A percentile compares a stretch with the other conserved stretches of the same genome.
These are phyloP conservation scores for Sus cebifrons DNA, from an alignment of 2,797 vertebrate species.

Conservation along the genomic window DNA sequence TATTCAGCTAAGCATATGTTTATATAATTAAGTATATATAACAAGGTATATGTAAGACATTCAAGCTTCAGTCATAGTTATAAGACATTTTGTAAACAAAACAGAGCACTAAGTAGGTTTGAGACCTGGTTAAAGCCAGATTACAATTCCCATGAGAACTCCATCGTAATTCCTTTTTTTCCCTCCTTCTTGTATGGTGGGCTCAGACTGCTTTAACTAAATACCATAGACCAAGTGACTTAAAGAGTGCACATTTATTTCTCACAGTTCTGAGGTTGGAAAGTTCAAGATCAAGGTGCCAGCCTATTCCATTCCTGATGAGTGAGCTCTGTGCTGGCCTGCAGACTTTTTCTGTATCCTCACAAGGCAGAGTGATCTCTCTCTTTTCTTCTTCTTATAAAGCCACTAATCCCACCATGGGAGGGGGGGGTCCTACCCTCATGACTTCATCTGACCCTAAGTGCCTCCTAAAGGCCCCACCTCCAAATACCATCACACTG, in stretches of 20 bases:
- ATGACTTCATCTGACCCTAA: not conserved
- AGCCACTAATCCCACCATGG: not conserved
- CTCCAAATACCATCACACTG: not conserved
- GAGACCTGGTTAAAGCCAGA: not conserved
- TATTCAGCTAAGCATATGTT: not conserved
- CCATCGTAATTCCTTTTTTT: too few relatives aligned
- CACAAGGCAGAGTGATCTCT: accelerated
- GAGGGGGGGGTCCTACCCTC: not conserved
- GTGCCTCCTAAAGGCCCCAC: not conserved
- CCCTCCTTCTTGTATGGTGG: not conserved
- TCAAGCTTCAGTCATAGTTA: not conserved
- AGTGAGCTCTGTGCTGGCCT: not conserved
- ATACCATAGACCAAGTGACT: not conserved
- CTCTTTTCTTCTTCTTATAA: not conserved
- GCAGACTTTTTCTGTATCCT: not conserved
- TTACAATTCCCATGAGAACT: not conserved
- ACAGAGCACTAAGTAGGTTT: not conserved
- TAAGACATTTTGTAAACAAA: not conserved
- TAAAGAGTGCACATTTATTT: not conserved
- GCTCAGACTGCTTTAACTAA: not conserved
- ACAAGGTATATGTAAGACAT: not conserved
- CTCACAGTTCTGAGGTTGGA: not conserved
- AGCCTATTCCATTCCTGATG: not conserved
- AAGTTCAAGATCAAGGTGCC: not conserved
- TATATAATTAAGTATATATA: not conserved